Evolutionary conservation across 1,140 invertebrate species (phyloP).

Genomic region (Caenorhabditis briggsae): DNA sequence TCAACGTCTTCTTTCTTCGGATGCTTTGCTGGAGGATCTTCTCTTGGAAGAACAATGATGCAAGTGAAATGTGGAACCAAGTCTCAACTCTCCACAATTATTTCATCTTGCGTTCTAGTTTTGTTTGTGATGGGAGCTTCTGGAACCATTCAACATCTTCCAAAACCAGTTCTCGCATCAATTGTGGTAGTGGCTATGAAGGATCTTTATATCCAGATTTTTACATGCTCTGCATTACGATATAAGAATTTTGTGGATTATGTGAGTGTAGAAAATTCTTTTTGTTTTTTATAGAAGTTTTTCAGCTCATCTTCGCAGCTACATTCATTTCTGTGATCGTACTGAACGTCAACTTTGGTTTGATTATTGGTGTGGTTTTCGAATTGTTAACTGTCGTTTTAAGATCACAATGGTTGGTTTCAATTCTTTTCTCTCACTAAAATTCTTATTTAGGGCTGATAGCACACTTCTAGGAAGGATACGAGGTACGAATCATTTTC

Average conservation of each 20-base stretch:
- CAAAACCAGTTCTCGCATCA: constrained; percentile 79
- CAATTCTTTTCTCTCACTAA: background rate
- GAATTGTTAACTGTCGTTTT: constrained; percentile 79
- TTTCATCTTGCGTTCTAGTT: constrained; percentile 78
- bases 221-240: constrained; percentile 77
- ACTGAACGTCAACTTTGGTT: constrained; percentile 79
- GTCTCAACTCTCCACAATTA: constrained; percentile 79
- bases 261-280: constrained; percentile 73
- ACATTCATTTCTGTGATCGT: constrained; percentile 79
- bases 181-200: constrained; percentile 79
- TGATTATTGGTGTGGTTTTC: constrained; percentile 79
- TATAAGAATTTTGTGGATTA: constrained; percentile 79
- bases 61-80: constrained; percentile 79
- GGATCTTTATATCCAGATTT: constrained; percentile 79
- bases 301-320: constrained; percentile 79
- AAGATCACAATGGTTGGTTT: constrained; percentile 78
- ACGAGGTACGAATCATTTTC: constrained; percentile 68
- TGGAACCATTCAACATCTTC: constrained; percentile 78
- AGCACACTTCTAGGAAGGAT: constrained; percentile 68
- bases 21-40: constrained; percentile 79
- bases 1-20: constrained; percentile 79
- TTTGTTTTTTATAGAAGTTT: background rate
- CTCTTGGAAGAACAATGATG: constrained; percentile 79
- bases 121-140: constrained; percentile 79
- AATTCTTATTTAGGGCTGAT: constrained; percentile 61